Evolutionary conservation across 2,797 vertebrate genomes (phyloP), one percentile per base, ranked within the genome.

Genomic region (Pangasius mekongensis): DNA sequence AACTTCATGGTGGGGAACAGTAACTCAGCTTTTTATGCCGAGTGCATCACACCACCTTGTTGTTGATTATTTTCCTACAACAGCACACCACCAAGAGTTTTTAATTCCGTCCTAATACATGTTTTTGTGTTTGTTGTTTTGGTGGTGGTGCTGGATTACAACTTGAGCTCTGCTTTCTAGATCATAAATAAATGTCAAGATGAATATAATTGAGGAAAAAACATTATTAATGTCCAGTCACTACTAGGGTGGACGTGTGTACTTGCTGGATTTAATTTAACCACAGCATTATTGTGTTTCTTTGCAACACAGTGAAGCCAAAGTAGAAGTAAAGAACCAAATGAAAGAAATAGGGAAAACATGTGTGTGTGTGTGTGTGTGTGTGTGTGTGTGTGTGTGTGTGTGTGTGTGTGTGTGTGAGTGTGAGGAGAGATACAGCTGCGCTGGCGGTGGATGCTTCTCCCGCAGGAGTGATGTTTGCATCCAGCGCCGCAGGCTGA

Each of bases 391-490:
- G 27, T 60, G 64, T 74, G 78, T 81, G 30, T 87, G 62, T 87
- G 74, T 30, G 36, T 30, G 36, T 87, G 76, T 73, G 86, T 71
- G 86, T 71, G 66, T 73, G 52, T 39, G 24, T 83, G 27, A 62
- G 66, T n/a, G 58, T 0, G 78, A n/a, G 58, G 78, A 60, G 56
- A 54, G 81, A 58, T 62, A 43, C 87, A 87, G 69, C 81, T 87
- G 87, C 16, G 0, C 36, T 62, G 64, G 36, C 58, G 16, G n/a
- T 13, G 22, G 86, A 56, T 52, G 80, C 67, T 66, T 81, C n/a
- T 77, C 78, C 86, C 85, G 16, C 27, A 86, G 88, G 85, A 69
- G 27, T 20, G 14, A 18, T 30, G 83, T 90, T 56, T 87, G 66
- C 76, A 83, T 62, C 54, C 52, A 71, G 43, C 33, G 67, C 74